Percentiles rank a stretch among this genome's conserved stretches.
Evolutionary conservation across 2,888 invertebrate species (phyloP).

Genomic region (Microctonus aethiopoides): DNA sequence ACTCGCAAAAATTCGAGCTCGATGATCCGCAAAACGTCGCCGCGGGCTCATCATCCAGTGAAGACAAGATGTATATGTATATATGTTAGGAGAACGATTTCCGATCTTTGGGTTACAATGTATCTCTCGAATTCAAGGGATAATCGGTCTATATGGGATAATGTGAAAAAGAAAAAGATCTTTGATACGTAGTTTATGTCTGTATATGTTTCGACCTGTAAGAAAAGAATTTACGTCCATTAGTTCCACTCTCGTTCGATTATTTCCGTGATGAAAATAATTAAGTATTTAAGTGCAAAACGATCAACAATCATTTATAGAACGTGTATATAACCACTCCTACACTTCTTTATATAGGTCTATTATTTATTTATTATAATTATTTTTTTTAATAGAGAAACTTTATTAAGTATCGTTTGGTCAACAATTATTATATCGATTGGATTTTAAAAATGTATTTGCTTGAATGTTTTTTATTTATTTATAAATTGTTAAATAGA

Average conservation of each 20-base stretch:
- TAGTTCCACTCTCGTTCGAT: slow-evolving; percentile 29
- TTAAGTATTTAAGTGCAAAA: slow-evolving; percentile 22
- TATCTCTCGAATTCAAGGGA: slow-evolving; percentile 9
- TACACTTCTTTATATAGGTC: not conserved
- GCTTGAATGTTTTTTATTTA: too few relatives aligned
- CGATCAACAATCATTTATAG: slow-evolving; percentile 14
- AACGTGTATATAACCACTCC: not conserved
- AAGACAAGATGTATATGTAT: slow-evolving; percentile 28
- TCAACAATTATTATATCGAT: too few relatives aligned
- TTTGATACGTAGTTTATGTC: not conserved
- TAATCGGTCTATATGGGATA: slow-evolving; percentile 24
- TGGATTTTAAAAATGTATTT: too few relatives aligned
- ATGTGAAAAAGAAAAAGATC: slow-evolving; percentile 1
- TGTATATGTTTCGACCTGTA: slow-evolving; percentile 17
- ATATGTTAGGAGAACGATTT: slow-evolving; percentile 12
- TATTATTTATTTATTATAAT: not conserved
- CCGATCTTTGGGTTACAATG: slow-evolving; percentile 11
- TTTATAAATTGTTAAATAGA: not conserved
- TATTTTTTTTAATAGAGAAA: not conserved
- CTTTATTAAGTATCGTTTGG: too few relatives aligned
- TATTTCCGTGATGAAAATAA: slow-evolving; percentile 27
- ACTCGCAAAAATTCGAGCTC: slow-evolving; percentile 8
- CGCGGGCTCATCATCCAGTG: slow-evolving; percentile 17
- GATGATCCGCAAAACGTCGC: slow-evolving; percentile 33
- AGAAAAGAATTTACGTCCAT: slow-evolving; percentile 20